Evolutionary conservation across 2,797 vertebrate genomes (phyloP), one percentile per base, ranked within the genome.

Genomic region (Cirrhinus mrigala): DNA sequence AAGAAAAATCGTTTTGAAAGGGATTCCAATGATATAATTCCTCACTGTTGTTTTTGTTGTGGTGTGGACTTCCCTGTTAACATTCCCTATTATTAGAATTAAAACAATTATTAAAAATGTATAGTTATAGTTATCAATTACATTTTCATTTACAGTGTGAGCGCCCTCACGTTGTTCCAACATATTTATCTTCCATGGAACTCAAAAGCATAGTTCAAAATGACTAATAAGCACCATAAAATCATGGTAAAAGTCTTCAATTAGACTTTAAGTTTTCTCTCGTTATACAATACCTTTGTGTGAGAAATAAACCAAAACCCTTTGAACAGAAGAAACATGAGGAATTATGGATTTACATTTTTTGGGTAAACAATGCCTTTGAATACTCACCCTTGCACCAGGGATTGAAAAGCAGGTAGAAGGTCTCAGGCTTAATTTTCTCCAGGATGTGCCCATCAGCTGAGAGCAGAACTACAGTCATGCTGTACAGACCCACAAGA

Each of bases 371-470:
- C 1, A 1, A 60, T 50, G 24, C 4, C 5, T 66, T 66, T 44
- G 71, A 48, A 70, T 44, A 15, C 75, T 88, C 83, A 96, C 95
- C 94, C 94, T 91, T 93, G 89, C 93, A 95, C 96, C 95, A 96
- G 0, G 95, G 96, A 87, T 96, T 96, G 14, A 93, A 96, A 68
- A 96, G 94, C 85, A 96, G 80, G 89, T 93, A 90, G 88, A 96
- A 96, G 1, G 27, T 77, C 1, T 84, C 74, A 37, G 88, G 50
- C 0, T 88, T 52, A 0, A 50, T 90, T 84, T 90, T 88, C 76
- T 94, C 91, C 16, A 91, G 20, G 4, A 94, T 87, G 62, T 37
- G 85, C 46, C 92, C 94, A 0, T 93, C 92, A 0, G 87, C 76
- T 37, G 94, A 93, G 69, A 90, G 87, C 68, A 95, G 18, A 87